Evolutionary conservation across 2,797 vertebrate genomes (phyloP).

Genomic region (Paguma larvata): DNA sequence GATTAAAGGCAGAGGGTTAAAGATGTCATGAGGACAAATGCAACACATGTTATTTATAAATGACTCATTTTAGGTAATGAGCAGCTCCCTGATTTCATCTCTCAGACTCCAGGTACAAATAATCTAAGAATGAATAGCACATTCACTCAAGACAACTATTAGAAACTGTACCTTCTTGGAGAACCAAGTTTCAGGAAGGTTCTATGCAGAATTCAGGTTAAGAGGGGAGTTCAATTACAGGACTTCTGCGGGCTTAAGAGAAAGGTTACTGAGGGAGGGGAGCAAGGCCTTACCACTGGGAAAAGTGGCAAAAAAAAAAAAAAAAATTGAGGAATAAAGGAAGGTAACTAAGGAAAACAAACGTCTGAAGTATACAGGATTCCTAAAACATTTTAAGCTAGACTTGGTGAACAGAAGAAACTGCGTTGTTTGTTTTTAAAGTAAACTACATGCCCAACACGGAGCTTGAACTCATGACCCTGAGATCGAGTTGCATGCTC

Average conservation of each 20-base stretch:
- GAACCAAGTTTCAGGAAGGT: not conserved
- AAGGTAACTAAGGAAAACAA: not conserved
- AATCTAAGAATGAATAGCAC: not conserved
- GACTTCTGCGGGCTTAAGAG: not conserved
- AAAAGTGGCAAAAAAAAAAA: not conserved
- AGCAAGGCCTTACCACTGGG: not conserved
- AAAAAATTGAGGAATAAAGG: not conserved
- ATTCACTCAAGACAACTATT: not conserved
- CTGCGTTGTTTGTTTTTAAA: not conserved
- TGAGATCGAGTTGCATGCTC: not conserved
- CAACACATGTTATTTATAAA: not conserved
- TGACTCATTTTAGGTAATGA: not conserved
- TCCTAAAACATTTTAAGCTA: not conserved
- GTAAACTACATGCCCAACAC: not conserved
- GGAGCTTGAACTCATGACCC: not conserved
- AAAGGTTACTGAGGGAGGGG: not conserved
- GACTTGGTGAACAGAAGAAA: not conserved
- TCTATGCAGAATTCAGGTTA: not conserved
- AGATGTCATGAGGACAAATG: not conserved
- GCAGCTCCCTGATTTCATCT: not conserved
- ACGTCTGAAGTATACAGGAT: not conserved
- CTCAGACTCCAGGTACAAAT: not conserved
- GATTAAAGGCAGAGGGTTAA: not conserved
- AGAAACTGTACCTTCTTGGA: not conserved
- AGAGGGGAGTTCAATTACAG: not conserved